phyloP scores from a whole-genome alignment of 2,113 vertebrate genomes.

The Peucedramus taeniatus region DNA sequence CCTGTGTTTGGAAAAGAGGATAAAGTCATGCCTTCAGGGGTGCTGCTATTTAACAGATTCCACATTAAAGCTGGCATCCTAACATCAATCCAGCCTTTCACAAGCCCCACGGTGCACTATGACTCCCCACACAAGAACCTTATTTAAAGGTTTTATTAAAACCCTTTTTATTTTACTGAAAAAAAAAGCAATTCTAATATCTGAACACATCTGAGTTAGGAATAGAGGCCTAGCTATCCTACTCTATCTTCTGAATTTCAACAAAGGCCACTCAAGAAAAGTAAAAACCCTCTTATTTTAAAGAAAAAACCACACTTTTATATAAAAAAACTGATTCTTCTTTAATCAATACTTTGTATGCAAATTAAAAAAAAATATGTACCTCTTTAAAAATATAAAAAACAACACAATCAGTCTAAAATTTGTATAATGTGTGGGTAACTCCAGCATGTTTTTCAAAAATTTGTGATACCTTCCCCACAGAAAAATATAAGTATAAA shows the following conservation, averaged over 20 bases:
- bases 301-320: background rate
- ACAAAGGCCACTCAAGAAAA: background rate
- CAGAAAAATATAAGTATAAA: background rate
- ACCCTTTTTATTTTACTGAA: background rate
- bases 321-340: background rate
- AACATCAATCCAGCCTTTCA: background rate
- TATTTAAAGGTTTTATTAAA: background rate
- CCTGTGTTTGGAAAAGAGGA: background rate
- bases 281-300: background rate
- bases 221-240: background rate
- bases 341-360: background rate
- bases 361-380: background rate
- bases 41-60: background rate
- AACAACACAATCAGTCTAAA: background rate
- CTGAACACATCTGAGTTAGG: background rate
- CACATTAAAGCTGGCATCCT: background rate
- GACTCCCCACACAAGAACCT: background rate
- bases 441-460: background rate
- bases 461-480: background rate
- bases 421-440: background rate
- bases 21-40: background rate
- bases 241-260: background rate
- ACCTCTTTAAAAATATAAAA: background rate
- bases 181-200: background rate
- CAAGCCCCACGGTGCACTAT: accelerated